Evolutionary conservation across 2,113 vertebrate genomes (phyloP), one percentile per base, ranked within the genome.

Genomic region (Pteronura brasiliensis): DNA sequence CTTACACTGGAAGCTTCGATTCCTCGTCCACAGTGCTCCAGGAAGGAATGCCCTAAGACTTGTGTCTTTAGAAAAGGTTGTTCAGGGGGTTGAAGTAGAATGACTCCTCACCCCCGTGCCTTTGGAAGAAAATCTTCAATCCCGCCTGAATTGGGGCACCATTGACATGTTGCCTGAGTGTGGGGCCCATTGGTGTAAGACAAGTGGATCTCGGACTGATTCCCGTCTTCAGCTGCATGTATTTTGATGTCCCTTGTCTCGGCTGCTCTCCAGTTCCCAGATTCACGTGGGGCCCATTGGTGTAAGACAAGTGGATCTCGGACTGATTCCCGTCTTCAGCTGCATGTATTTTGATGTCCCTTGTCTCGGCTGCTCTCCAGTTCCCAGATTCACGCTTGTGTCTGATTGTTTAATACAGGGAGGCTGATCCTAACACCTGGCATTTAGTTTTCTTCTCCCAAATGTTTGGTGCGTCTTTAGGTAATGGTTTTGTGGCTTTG

Each of bases 351-450:
- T 88, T 4, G 83, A 23, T 4, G 2, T 1, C 3, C 31, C 18
- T 79, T 34, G 27, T 44, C 25, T 21, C 76, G 65, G 82, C 67
- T 93, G 67, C 94, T 88, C 0, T 67, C 63, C 72, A 67, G 57
- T 61, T 65, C 63, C 25, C 3, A 11, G 77, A 77, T 20, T 42
- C 14, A 4, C 80, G 94, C 57, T 93, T 83, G 20, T 36, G 67
- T 72, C 97, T 79, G 25, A 86, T 65, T 57, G 59, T 91, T 93
- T 65, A 98, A 98, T 98, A 98, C 97, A 97, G 61, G 55, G 94
- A 95, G 59, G 11, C 49, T 93, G 93, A 36, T 92, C 95, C 97
- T 91, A 79, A 76, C 34, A 93, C 12, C 17, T 85, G 86, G 20
- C 6, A 17, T 94, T 72, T 44, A 20, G 61, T 61, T 49, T 61